These are phyloP conservation scores for Lophius piscatorius DNA, from an alignment of 2,113 vertebrate species.

Conservation along the genomic window DNA sequence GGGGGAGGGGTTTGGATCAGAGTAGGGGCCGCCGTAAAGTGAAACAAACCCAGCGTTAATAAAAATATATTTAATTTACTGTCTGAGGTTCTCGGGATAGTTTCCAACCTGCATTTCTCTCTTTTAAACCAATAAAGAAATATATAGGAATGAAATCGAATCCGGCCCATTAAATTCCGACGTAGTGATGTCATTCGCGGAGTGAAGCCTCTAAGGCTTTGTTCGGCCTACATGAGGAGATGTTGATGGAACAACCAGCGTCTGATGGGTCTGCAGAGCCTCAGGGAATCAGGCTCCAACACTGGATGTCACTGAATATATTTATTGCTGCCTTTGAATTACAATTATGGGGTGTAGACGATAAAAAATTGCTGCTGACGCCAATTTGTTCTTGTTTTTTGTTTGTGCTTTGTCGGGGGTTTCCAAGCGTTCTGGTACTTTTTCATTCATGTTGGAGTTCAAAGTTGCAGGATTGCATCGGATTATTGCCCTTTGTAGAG, in stretches of 20 bases:
- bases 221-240: too few relatives aligned
- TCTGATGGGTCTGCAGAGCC: constrained; percentile 32
- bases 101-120: constrained; percentile 11
- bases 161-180: constrained; percentile 22
- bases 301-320: constrained; percentile 21
- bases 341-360: constrained; percentile 12
- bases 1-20: not conserved
- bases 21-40: not conserved
- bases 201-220: too few relatives aligned
- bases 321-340: constrained; percentile 26
- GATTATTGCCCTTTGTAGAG: not conserved
- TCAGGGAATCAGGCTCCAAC: constrained; percentile 16
- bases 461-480: not conserved
- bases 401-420: constrained; percentile 23
- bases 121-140: constrained; percentile 4
- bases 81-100: not conserved
- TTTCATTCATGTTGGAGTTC: constrained; percentile 11
- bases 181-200: too few relatives aligned
- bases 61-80: constrained; percentile 18
- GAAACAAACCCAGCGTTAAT: not conserved
- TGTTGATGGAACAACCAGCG: constrained; percentile 40
- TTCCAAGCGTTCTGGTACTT: constrained; percentile 14
- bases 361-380: constrained; percentile 9
- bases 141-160: constrained; percentile 11
- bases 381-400: constrained; percentile 20